Evolutionary conservation across 1,140 invertebrate species (phyloP).

Genomic region (Sweltsa coloradensis): DNA sequence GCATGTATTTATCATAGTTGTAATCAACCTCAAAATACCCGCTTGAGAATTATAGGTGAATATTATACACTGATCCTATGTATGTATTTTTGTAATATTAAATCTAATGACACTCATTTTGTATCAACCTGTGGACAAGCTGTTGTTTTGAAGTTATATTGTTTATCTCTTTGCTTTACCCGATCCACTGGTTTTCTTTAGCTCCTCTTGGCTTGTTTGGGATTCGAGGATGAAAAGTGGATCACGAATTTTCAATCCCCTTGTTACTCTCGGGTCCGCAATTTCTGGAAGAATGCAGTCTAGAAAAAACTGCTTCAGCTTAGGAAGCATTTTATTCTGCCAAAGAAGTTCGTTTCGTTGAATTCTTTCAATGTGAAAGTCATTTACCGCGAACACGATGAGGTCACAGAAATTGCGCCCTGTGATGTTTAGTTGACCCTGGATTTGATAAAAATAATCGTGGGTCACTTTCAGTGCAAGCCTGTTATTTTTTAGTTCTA

Average conservation of each 20-base stretch:
- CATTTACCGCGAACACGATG: background rate
- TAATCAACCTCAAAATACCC: too few relatives aligned
- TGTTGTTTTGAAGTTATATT: too few relatives aligned
- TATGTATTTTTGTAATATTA: too few relatives aligned
- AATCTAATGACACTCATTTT: too few relatives aligned
- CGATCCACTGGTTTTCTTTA: too few relatives aligned
- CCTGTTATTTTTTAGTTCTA: background rate
- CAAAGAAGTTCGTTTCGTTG: slow-evolving; percentile 18
- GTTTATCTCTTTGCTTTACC: too few relatives aligned
- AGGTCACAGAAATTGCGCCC: background rate
- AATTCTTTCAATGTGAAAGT: slow-evolving; percentile 12
- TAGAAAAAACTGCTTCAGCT: slow-evolving; percentile 21
- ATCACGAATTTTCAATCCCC: slow-evolving; percentile 20
- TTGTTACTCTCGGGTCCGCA: slow-evolving; percentile 21
- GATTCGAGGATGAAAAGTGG: slow-evolving; percentile 16
- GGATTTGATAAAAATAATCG: background rate
- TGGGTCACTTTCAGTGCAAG: background rate
- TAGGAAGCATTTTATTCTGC: slow-evolving; percentile 14
- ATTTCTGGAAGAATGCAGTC: slow-evolving; percentile 25
- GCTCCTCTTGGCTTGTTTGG: background rate
- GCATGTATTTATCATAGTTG: too few relatives aligned
- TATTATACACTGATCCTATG: too few relatives aligned
- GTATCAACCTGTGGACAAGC: too few relatives aligned
- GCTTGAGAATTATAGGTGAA: too few relatives aligned
- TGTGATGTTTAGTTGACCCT: background rate